A percentile compares a stretch with the other conserved stretches of the same genome.
phyloP scores from a whole-genome alignment of 2,888 invertebrate species.

The Eilema depressum region DNA sequence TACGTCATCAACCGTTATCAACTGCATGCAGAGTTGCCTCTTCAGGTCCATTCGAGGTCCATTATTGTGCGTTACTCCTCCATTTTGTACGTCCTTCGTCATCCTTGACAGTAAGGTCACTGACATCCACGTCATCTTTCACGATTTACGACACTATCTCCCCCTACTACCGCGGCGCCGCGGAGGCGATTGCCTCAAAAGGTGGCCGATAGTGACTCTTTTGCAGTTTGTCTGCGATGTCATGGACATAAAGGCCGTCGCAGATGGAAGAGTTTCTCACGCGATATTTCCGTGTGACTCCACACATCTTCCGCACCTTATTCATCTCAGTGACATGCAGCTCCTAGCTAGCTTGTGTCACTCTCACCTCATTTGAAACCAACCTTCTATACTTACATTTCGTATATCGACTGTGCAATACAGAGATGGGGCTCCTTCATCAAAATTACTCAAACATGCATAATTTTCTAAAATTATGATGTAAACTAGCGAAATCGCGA shows the following conservation, averaged over 20 bases:
- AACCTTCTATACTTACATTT: neutral
- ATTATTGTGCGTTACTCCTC: too few relatives aligned
- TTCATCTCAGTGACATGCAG: neutral
- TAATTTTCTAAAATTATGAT: slow-evolving; percentile 48
- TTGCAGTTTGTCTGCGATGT: neutral
- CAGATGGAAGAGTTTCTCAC: neutral
- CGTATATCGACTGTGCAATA: neutral
- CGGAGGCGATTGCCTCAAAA: neutral
- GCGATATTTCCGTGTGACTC: slow-evolving; percentile 1
- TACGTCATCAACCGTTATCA: neutral
- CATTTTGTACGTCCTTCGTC: neutral
- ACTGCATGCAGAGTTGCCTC: neutral
- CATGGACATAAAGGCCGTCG: neutral
- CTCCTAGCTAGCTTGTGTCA: neutral
- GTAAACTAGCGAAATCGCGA: slow-evolving; percentile 55
- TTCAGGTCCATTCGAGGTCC: too few relatives aligned
- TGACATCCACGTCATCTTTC: neutral
- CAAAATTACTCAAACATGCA: slow-evolving; percentile 7
- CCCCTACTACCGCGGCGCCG: neutral
- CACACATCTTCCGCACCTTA: neutral
- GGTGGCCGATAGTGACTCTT: neutral
- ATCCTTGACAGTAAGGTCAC: neutral
- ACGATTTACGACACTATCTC: neutral
- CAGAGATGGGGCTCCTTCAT: neutral
- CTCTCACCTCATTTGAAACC: neutral